Evolutionary conservation across 92 coral and sea anemone species (phyloP), one percentile per base, ranked within the genome.

Genomic region (Phenganax marumi): DNA sequence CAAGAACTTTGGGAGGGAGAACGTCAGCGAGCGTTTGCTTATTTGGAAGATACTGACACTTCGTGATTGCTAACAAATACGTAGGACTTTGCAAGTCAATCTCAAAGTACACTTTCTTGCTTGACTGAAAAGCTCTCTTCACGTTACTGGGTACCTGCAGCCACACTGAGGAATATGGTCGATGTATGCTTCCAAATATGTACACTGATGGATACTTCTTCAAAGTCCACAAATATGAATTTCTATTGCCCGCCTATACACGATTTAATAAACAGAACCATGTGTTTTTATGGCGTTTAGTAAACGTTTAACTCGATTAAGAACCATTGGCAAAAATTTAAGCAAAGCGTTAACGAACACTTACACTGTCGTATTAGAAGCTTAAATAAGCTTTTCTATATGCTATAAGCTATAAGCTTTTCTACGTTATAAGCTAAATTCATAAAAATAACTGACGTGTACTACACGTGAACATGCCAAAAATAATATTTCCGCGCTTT

Each of bases 131-230:
- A 12, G 83, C 83, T 24, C 49, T 61, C 68, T 78, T 78, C n/a
- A 78, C 83, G 21, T 78, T 78, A 6, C 83, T n/a, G 18, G 83
- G 83, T 78, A 78, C 18, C 68, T 33, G 19, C 17, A 55, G 73
- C 83, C 83, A 78, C 13, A 78, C 72, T n/a, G 83, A 17, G 65
- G 60, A 13, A 25, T 43, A 78, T 33, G 83, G 83, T 21, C 69
- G 83, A 50, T 78, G 83, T 43, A 78, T 61, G 52, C 70, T 78
- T 8, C 83, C 83, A 63, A 78, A 78, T 18, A 78, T 46, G 68
- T 61, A 78, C 53, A 78, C 83, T 0, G 72, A 62, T 3, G 83
- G 83, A 50, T 39, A 78, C 17, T 78, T 22, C 24, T 78, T 48
- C 5, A 78, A 63, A 7, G 83, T 78, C 83, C 83, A 78, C 19